Base-by-base conservation (phyloP, 2,888 invertebrate species). In the Heliconius ismenius region DNA sequence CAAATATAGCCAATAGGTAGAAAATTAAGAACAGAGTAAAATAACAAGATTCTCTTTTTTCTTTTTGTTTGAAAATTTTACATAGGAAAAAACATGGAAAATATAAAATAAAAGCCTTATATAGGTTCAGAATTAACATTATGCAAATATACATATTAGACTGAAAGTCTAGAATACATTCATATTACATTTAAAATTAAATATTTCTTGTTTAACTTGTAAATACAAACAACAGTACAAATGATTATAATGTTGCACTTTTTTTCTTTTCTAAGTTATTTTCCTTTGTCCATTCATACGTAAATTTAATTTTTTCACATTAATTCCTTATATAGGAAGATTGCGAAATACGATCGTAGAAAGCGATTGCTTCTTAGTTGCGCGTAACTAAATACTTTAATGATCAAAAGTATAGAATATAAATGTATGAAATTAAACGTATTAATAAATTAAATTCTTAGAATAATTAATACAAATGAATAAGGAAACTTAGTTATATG, bases 321-420 rank as follows among this genome's bases (percentile, higher is more conserved):
- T 43, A 13, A 67, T 67, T 67, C 67, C 67, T 24, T 24, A 67
- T 67, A 67, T 24, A 67, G 67, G 24, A 67, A 24, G 39, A 67
- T 67, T 67, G 67, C 15, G 65, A 65, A 67, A 67, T 39, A 39
- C 39, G 67, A 67, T 67, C 39, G 67, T 67, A 67, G 67, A 67
- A 67, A 67, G 67, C 24, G 39, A 43, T 18, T 39, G 67, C 67
- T 67, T 67, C 67, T 39, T 67, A 39, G 67, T 67, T 67, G 39
- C 24, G 67, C 67, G 67, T 67, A 67, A 67, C 67, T 67, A 39
- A 67, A 67, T 67, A 67, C 67, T 39, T 67, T 18, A 39, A 39
- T 39, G 39, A 67, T 39, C 15, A 67, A 39, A 65, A 67, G 24
- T 24, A 39, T 39, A 15, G 39, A 39, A 39, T 54, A 54, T n/a